These are phyloP conservation scores for Philaenus spumarius DNA, from an alignment of 1,140 invertebrate genomes.

Conservation along the genomic window DNA sequence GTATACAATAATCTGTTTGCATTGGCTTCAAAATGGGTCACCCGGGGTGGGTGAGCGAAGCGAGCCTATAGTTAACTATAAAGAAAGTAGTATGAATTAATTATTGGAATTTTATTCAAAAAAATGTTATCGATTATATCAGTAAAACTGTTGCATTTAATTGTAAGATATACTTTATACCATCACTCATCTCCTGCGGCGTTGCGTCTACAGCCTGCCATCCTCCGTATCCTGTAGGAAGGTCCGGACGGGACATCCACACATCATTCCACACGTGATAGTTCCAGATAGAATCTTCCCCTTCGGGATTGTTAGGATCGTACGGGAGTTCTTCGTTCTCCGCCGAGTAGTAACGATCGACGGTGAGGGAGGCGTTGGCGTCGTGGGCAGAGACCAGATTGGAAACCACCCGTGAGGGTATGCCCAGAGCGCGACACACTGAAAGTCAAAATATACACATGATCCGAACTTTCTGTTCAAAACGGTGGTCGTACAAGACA, in stretches of 20 bases:
- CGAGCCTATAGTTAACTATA: too few relatives aligned
- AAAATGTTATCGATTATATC: too few relatives aligned
- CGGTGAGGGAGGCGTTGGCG: slow-evolving; percentile 51
- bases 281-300: slow-evolving; percentile 59
- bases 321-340: slow-evolving; percentile 53
- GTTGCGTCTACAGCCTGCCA: slow-evolving; percentile 76
- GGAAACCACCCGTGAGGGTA: slow-evolving; percentile 64
- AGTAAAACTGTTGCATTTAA: too few relatives aligned
- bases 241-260: slow-evolving; percentile 69
- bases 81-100: too few relatives aligned
- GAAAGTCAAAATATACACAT: too few relatives aligned
- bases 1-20: too few relatives aligned
- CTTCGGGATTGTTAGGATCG: slow-evolving; percentile 42
- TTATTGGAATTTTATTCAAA: too few relatives aligned
- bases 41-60: too few relatives aligned
- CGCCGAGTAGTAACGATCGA: slow-evolving; percentile 54
- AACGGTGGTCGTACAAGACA: too few relatives aligned
- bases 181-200: slow-evolving; percentile 62
- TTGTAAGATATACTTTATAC: too few relatives aligned
- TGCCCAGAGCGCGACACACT: slow-evolving; percentile 53
- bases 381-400: slow-evolving; percentile 74
- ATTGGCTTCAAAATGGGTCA: too few relatives aligned
- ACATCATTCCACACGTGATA: slow-evolving; percentile 83
- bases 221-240: slow-evolving; percentile 63
- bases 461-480: too few relatives aligned